These are phyloP conservation scores for Meteorus cinctellus DNA, from an alignment of 2,888 invertebrate species.

Conservation along the genomic window DNA sequence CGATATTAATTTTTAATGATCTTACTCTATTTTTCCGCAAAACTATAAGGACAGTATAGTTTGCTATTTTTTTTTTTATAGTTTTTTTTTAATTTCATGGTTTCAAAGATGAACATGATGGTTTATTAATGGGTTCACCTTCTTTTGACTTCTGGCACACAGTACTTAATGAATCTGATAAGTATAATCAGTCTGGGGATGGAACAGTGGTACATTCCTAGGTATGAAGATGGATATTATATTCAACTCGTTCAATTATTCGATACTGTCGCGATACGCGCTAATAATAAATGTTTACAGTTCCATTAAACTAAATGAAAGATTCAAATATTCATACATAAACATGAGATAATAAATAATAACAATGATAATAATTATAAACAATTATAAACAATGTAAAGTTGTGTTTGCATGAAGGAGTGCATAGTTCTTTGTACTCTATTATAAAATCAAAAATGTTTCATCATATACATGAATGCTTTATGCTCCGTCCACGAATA, in stretches of 20 bases:
- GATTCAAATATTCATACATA: constrained; percentile 11
- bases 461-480: constrained; percentile 56
- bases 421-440: constrained; percentile 37
- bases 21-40: not conserved
- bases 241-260: not conserved
- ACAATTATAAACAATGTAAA: constrained; percentile 22
- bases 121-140: not conserved
- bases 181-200: not conserved
- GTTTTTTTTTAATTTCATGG: not conserved
- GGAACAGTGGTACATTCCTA: not conserved
- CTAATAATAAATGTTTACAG: constrained; percentile 7
- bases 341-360: constrained; percentile 18
- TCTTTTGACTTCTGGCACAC: not conserved
- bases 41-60: not conserved
- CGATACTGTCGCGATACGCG: not conserved
- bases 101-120: not conserved
- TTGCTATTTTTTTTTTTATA: not conserved
- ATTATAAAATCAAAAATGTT: constrained; percentile 51
- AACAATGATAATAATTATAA: constrained; percentile 25
- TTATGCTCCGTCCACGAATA: constrained; percentile 67
- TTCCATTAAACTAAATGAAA: constrained; percentile 16
- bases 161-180: not conserved
- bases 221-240: not conserved
- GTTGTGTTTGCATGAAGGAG: constrained; percentile 26
- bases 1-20: constrained; percentile 26